Conservation (phyloP, 2,888 invertebrate species). For the Leptogaster cylindrica region DNA sequence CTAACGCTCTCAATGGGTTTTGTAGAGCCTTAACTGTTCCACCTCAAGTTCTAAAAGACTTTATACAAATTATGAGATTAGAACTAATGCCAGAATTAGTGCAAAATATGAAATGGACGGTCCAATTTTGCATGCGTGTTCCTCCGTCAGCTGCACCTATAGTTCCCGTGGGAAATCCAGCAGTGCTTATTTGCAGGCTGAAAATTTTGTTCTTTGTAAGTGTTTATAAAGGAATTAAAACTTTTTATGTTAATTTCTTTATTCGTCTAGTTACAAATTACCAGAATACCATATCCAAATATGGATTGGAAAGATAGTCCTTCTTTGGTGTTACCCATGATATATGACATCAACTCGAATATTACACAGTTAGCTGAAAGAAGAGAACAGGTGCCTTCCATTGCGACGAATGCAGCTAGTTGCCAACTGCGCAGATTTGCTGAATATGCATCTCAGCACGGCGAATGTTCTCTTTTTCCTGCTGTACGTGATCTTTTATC, state of each 20-base stretch:
- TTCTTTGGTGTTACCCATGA: slow-evolving; percentile 82
- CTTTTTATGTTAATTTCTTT: slow-evolving; percentile 49
- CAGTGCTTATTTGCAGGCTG: slow-evolving; percentile 81
- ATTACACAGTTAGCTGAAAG: slow-evolving; percentile 86
- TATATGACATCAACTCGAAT: slow-evolving; percentile 88
- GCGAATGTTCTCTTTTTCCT: slow-evolving; percentile 90
- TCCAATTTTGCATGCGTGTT: slow-evolving; percentile 90
- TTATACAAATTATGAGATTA: slow-evolving; percentile 74
- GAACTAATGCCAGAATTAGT: slow-evolving; percentile 68
- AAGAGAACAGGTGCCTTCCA: slow-evolving; percentile 69
- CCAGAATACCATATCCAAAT: slow-evolving; percentile 69
- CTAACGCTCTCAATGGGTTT: slow-evolving; percentile 86
- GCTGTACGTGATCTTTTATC: slow-evolving; percentile 87
- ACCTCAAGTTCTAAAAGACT: slow-evolving; percentile 85
- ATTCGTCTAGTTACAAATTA: slow-evolving; percentile 74
- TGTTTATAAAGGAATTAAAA: not conserved
- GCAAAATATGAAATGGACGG: slow-evolving; percentile 81
- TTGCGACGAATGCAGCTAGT: slow-evolving; percentile 69
- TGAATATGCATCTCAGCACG: slow-evolving; percentile 72
- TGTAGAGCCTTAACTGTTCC: slow-evolving; percentile 84
- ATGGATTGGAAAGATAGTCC: slow-evolving; percentile 74
- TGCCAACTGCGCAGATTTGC: slow-evolving; percentile 73
- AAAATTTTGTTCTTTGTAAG: slow-evolving; percentile 93
- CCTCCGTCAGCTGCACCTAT: slow-evolving; percentile 87
- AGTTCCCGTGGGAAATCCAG: slow-evolving; percentile 88